Conservation (phyloP, 2,888 invertebrate species). For the Cantharis rufa region DNA sequence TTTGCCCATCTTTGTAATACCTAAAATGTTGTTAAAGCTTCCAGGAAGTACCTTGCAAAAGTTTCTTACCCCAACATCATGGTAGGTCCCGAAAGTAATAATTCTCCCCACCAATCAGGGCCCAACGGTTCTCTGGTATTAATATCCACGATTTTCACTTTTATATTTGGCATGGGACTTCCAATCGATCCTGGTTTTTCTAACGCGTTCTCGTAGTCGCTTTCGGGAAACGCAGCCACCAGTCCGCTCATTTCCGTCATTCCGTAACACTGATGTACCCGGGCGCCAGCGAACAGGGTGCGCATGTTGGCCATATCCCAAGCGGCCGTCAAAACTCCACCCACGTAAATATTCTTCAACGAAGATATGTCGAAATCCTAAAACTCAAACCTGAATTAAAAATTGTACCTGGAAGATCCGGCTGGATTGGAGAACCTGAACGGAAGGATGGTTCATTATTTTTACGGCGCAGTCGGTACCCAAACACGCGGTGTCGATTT, state of each 20-base stretch:
- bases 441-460: conserved; percentile 40
- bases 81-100: conserved; percentile 43
- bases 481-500: conserved; percentile 42
- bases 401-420: neutral
- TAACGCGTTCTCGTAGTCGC: conserved; percentile 33
- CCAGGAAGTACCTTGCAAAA: neutral
- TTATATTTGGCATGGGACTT: conserved; percentile 38
- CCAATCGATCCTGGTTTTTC: conserved; percentile 42
- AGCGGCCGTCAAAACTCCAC: conserved; percentile 41
- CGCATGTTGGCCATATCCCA: conserved; percentile 39
- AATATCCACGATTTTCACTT: conserved; percentile 42
- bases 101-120: conserved; percentile 42
- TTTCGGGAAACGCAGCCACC: conserved; percentile 33
- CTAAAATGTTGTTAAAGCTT: conserved; percentile 22
- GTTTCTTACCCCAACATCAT: conserved; percentile 45
- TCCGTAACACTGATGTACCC: conserved; percentile 42
- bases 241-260: conserved; percentile 45
- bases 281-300: conserved; percentile 37
- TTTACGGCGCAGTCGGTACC: conserved; percentile 42
- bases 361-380: conserved; percentile 47
- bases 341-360: conserved; percentile 41
- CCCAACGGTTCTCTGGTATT: conserved; percentile 37
- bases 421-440: conserved; percentile 38
- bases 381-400: neutral
- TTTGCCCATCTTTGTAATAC: conserved; percentile 42